Percentiles rank a stretch among this genome's conserved stretches.
phyloP scores from a whole-genome alignment of 2,113 vertebrate genomes.

The Megaptera novaeangliae region DNA sequence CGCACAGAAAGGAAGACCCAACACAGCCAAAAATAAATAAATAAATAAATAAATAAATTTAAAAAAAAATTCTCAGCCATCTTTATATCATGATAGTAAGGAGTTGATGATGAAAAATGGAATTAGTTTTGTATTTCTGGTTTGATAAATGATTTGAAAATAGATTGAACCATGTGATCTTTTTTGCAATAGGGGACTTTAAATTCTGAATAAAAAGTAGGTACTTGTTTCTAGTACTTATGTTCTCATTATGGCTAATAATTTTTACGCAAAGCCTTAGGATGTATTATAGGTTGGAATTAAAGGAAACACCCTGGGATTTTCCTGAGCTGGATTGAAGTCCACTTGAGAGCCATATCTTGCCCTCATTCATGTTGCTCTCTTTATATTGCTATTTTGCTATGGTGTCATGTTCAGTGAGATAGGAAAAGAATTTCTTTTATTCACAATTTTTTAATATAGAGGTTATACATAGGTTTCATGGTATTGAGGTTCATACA shows the following conservation, averaged over 20 bases:
- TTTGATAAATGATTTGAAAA: slow-evolving; percentile 29
- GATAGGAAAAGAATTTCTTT: not conserved
- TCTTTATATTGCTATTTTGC: not conserved
- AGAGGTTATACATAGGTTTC: not conserved
- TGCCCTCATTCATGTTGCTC: not conserved
- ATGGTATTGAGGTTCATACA: not conserved
- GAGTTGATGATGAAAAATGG: not conserved
- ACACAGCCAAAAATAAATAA: too few species aligned
- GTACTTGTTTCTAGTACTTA: not conserved
- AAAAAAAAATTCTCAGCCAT: not conserved
- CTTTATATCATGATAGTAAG: slow-evolving; percentile 5
- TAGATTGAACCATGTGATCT: not conserved
- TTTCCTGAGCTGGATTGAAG: not conserved
- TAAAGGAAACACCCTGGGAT: not conserved
- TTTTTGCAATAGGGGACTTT: not conserved
- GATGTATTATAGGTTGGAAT: not conserved
- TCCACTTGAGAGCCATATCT: not conserved
- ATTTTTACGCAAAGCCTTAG: not conserved
- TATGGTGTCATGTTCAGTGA: not conserved
- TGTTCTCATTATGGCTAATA: not conserved
- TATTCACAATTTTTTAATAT: not conserved
- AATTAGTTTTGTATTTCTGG: slow-evolving; percentile 1
- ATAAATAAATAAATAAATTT: too few species aligned
- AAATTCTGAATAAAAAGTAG: not conserved
- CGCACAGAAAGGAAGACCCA: too few species aligned